These are phyloP conservation scores for Odobenus rosmarus DNA, from an alignment of 2,113 vertebrate genomes.

Conservation along the genomic window DNA sequence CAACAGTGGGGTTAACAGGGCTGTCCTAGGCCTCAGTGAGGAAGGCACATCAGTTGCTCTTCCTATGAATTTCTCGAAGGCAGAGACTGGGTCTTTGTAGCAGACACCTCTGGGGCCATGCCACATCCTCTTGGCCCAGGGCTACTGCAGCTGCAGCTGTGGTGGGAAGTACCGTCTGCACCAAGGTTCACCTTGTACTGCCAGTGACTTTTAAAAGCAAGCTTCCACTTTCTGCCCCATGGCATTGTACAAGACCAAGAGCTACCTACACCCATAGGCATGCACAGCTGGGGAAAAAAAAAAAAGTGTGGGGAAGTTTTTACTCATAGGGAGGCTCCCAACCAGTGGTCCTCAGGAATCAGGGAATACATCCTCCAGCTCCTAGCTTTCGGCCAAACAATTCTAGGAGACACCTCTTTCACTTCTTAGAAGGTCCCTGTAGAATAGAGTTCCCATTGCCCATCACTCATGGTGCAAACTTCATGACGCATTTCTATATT, in stretches of 20 bases:
- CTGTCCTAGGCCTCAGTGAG: not conserved
- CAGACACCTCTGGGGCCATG: not conserved
- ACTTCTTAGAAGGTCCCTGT: not conserved
- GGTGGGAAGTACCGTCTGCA: not conserved
- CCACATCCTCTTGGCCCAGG: not conserved
- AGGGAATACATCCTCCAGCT: not conserved
- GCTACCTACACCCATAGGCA: fast-evolving
- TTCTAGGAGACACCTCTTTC: not conserved
- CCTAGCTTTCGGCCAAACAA: not conserved
- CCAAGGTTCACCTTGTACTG: not conserved
- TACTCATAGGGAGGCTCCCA: too few species aligned
- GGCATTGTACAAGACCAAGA: not conserved
- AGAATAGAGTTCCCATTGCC: not conserved
- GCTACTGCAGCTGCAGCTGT: not conserved
- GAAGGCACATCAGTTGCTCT: not conserved
- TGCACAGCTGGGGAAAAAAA: not conserved
- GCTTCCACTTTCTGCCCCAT: not conserved
- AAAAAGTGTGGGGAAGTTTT: not conserved
- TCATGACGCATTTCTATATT: fast-evolving
- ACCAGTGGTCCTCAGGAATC: not conserved
- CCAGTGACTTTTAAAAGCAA: not conserved
- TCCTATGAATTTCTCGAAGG: not conserved
- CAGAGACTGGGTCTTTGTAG: not conserved
- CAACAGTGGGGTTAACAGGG: not conserved
- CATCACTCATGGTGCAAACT: fast-evolving